Evolutionary conservation across 2,113 vertebrate genomes (phyloP).

Genomic region (Chiloscyllium plagiosum): DNA sequence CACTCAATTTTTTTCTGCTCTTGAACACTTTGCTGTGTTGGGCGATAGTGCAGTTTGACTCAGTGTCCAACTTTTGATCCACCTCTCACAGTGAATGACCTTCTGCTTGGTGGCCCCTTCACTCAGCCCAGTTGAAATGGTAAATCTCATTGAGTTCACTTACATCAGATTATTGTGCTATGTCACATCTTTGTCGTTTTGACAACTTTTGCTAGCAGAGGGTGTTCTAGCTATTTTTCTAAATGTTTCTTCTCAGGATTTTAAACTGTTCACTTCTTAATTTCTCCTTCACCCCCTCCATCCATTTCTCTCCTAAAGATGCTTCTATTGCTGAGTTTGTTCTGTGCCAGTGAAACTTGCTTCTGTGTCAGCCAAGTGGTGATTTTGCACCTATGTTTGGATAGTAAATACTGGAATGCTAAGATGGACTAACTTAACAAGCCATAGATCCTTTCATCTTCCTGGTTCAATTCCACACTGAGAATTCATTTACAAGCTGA

Average conservation of each 20-base stretch:
- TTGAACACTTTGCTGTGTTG: not conserved
- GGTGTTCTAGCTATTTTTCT: not conserved
- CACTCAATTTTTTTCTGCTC: not conserved
- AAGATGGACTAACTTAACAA: not conserved
- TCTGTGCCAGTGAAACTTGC: not conserved
- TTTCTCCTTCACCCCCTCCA: not conserved
- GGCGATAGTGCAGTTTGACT: not conserved
- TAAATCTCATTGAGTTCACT: not conserved
- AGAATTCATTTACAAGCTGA: not conserved
- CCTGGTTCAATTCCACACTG: not conserved
- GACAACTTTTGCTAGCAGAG: not conserved
- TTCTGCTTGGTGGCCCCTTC: not conserved
- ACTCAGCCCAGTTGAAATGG: not conserved
- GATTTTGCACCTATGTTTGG: not conserved
- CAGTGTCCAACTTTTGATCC: not conserved
- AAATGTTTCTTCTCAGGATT: not conserved
- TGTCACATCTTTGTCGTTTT: not conserved
- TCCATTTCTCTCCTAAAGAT: not conserved
- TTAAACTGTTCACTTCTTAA: not conserved
- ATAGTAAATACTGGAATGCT: not conserved
- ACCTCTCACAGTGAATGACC: not conserved
- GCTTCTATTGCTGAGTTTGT: not conserved
- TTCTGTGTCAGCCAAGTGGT: not conserved
- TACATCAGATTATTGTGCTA: not conserved
- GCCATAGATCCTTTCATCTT: not conserved